Conservation (phyloP, 2,797 vertebrate genomes). For the Thripadectes ignobilis region DNA sequence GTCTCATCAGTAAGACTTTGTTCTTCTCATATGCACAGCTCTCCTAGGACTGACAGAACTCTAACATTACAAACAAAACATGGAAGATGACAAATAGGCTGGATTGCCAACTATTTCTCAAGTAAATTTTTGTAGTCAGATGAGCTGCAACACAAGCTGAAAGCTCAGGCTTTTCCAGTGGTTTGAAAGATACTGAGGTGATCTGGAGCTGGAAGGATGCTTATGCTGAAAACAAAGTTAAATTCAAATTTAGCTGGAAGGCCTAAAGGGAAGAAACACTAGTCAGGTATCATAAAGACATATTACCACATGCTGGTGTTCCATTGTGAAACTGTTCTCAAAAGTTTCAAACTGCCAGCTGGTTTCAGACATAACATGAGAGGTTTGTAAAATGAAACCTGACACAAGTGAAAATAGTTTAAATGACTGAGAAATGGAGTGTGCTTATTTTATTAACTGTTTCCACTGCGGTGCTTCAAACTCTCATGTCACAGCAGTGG, state of each 20-base stretch:
- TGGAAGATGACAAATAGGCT: background rate
- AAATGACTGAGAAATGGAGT: background rate
- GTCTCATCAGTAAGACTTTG: background rate
- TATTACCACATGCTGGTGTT: background rate
- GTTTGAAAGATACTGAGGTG: background rate
- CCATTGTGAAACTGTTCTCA: slow-evolving; percentile 24
- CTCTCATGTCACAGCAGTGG: background rate
- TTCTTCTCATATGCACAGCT: background rate
- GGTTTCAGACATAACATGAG: background rate
- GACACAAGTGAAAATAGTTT: background rate
- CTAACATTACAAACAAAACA: background rate
- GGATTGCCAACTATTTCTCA: slow-evolving; percentile 14
- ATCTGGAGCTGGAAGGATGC: background rate
- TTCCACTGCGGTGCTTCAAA: background rate
- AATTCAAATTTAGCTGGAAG: slow-evolving; percentile 1
- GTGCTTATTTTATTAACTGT: background rate
- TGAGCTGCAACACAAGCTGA: background rate
- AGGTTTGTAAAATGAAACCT: background rate
- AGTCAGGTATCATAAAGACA: background rate
- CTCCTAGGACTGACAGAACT: slow-evolving; percentile 11
- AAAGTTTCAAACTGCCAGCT: background rate
- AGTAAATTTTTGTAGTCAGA: background rate
- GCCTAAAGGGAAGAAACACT: background rate
- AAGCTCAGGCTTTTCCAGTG: background rate
- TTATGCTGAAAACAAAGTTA: background rate